These are phyloP conservation scores for Barnardius zonarius DNA, from an alignment of 2,113 vertebrate genomes.

Conservation along the genomic window DNA sequence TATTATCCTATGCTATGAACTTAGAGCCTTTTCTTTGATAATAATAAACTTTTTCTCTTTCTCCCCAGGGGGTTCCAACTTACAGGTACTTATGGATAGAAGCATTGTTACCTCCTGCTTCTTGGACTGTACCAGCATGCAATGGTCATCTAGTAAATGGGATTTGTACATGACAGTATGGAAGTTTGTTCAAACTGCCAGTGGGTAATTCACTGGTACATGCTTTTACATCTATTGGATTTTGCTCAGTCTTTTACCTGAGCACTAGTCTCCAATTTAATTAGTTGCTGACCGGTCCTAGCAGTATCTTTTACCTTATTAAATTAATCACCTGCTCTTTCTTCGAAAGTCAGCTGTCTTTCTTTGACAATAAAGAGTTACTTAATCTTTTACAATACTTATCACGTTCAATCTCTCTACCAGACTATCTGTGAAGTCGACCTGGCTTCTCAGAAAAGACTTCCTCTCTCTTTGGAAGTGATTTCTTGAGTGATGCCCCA, in stretches of 20 bases:
- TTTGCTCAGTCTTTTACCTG: slow-evolving; percentile 31
- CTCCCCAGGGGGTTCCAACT: not conserved
- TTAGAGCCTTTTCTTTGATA: too few species aligned
- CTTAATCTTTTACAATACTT: slow-evolving; percentile 37
- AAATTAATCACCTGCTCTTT: slow-evolving; percentile 23
- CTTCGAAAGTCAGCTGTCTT: slow-evolving; percentile 33
- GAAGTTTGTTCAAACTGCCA: not conserved
- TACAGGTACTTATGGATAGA: not conserved
- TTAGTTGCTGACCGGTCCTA: slow-evolving; percentile 57
- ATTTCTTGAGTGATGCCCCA: slow-evolving; percentile 7
- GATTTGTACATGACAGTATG: not conserved
- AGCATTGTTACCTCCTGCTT: not conserved
- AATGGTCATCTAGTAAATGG: not conserved
- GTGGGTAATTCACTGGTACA: not conserved
- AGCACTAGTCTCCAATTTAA: slow-evolving; percentile 26
- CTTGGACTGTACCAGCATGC: not conserved
- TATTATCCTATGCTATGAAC: not conserved
- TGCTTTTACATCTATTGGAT: slow-evolving; percentile 23
- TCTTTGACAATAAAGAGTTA: slow-evolving; percentile 1
- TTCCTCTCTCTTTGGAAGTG: not conserved
- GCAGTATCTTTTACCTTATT: slow-evolving; percentile 29
- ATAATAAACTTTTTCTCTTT: not conserved
- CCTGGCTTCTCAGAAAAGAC: slow-evolving; percentile 16
- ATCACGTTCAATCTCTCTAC: not conserved
- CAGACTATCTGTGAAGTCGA: not conserved